Evolutionary conservation across 1,140 invertebrate genomes (phyloP).

Genomic region (Apis dorsata): DNA sequence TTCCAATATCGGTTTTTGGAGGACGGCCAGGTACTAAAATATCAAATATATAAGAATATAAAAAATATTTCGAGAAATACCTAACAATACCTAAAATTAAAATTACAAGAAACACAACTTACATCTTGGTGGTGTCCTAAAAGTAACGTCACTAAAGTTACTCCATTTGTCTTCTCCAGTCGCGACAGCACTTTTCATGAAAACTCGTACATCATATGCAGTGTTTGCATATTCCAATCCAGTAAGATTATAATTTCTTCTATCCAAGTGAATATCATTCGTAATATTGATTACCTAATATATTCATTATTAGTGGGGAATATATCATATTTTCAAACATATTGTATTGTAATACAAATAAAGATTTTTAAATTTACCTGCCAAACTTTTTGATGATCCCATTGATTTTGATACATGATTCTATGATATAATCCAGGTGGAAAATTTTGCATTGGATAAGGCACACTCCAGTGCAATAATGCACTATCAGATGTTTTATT

Average conservation of each 20-base stretch:
- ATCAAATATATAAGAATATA: constrained; percentile 39
- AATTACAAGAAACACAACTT: constrained; percentile 60
- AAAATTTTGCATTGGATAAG: constrained; percentile 82
- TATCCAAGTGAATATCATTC: constrained; percentile 56
- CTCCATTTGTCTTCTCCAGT: constrained; percentile 83
- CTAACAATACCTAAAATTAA: not conserved
- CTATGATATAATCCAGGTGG: constrained; percentile 82
- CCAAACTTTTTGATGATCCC: constrained; percentile 81
- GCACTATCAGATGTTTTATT: constrained; percentile 82
- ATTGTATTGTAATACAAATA: not conserved
- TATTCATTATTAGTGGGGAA: constrained; percentile 1
- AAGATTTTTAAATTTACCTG: constrained; percentile 74
- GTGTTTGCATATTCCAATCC: constrained; percentile 84
- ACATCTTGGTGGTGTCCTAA: constrained; percentile 82
- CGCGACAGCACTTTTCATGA: constrained; percentile 80
- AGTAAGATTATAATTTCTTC: constrained; percentile 80
- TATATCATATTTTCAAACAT: not conserved
- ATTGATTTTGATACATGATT: constrained; percentile 84
- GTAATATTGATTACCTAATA: constrained; percentile 74
- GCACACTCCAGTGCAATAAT: constrained; percentile 82
- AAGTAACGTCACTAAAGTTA: constrained; percentile 80
- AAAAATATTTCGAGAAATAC: constrained; percentile 8
- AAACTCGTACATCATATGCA: constrained; percentile 85
- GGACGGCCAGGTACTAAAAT: constrained; percentile 80
- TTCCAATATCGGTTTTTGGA: constrained; percentile 83